Base-by-base conservation (phyloP, 1,140 invertebrate species). In the Lysiphlebus fabarum region DNA sequence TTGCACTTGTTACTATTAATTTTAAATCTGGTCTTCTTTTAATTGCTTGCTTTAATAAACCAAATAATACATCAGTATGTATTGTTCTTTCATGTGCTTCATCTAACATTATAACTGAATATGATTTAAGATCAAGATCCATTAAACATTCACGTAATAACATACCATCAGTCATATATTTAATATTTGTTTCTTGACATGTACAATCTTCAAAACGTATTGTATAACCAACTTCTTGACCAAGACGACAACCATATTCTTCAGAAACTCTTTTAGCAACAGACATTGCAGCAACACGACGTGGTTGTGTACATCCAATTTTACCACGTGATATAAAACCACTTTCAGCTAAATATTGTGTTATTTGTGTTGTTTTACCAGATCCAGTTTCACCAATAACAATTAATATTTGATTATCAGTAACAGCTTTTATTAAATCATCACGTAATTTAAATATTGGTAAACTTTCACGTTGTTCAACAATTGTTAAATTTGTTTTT, bases 91-190 rank as follows among this genome's bases (percentile, higher is more conserved):
- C 97, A 72, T 99, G 97, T 59, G 96, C 97, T 77, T 99, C 97
- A 67, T 99, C 97, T 82, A 99, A 86, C 95, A 99, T 99, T 48
- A 99, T 95, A 1, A 98, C 90, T 0, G 94, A 91, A 79, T 99
- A 99, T 33, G 83, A 84, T 65, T 91, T 91, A 12, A 99, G 82
- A 75, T 98, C 94, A 0, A 93, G 82, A 76, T 99, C 98, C 77
- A 99, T 90, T 0, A 99, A 82, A 79, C 96, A 99, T 76, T 99
- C 98, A 65, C 96, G 83, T 4, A 99, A 81, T 69, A 99, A 85
- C 96, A 99, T 99, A 86, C 96, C 96, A 68, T 99, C 96, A 67
- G 96, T 99, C 95, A 99, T 98, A 88, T 98, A 98, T 67, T 99
- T 99, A 62, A 99, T 99, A 36, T 92, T 87, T 1, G 98, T 99